Percentiles rank a stretch among this genome's conserved stretches.
Conservation (phyloP, 2,888 invertebrate genomes). For the Drosophila sordidula region DNA sequence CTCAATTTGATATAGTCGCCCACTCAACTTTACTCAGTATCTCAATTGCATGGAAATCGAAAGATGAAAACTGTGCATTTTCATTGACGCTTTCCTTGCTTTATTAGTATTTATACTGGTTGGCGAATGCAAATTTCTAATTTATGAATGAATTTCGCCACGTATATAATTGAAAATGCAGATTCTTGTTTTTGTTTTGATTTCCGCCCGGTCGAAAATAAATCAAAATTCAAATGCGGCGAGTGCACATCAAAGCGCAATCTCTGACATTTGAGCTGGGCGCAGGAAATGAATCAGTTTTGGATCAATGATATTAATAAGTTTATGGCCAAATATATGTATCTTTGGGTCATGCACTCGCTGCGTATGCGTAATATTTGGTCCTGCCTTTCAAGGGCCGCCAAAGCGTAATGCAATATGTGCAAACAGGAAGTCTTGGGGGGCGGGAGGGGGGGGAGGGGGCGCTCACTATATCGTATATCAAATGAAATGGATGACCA, state of each 20-base stretch:
- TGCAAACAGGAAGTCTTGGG: conserved; percentile 5
- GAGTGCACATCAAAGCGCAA: conserved; percentile 61
- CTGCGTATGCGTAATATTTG: conserved; percentile 61
- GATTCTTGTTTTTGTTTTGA: conserved; percentile 39
- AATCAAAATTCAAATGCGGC: conserved; percentile 40
- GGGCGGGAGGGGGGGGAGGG: background rate
- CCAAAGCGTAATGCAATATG: conserved; percentile 4
- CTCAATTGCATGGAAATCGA: conserved; percentile 14
- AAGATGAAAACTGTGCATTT: background rate
- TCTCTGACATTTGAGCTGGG: conserved; percentile 56
- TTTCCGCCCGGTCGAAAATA: conserved; percentile 58
- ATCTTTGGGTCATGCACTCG: conserved; percentile 20
- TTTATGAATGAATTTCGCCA: conserved; percentile 53
- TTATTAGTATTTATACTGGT: conserved; percentile 1
- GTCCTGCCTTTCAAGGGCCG: conserved; percentile 1
- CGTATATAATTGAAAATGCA: conserved; percentile 23
- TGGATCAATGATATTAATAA: conserved; percentile 40
- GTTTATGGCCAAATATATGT: background rate
- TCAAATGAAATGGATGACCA: conserved; percentile 80
- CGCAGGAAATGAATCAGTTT: conserved; percentile 64
- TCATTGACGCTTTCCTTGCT: conserved; percentile 4
- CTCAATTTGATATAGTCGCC: conserved; percentile 8
- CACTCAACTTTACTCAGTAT: conserved; percentile 1
- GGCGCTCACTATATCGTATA: conserved; percentile 57
- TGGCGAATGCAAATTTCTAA: conserved; percentile 19